These are phyloP conservation scores for Pinna nobilis DNA, from an alignment of 1,140 invertebrate genomes.

Conservation along the genomic window DNA sequence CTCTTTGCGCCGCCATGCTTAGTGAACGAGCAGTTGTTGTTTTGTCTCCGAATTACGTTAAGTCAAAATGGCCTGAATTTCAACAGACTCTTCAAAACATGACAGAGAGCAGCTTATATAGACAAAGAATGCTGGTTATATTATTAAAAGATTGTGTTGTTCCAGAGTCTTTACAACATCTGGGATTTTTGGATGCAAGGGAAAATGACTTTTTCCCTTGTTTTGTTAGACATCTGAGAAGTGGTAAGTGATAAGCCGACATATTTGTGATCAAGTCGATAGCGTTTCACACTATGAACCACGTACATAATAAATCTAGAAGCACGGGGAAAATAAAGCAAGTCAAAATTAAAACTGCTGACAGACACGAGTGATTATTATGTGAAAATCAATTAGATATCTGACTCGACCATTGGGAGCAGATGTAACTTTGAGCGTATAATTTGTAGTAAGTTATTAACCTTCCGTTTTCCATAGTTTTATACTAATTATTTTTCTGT, in stretches of 20 bases:
- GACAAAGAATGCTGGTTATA: slow-evolving; percentile 65
- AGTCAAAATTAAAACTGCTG: no score
- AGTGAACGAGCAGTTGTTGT: slow-evolving; percentile 67
- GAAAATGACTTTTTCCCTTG: slow-evolving; percentile 61
- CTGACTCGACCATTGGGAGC: no score
- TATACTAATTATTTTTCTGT: no score
- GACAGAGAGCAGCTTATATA: slow-evolving; percentile 59
- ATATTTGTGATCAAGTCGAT: no score
- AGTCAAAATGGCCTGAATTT: slow-evolving; percentile 59
- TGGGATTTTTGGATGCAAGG: slow-evolving; percentile 56
- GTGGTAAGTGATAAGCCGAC: slow-evolving; percentile 62
- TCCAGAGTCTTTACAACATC: slow-evolving; percentile 60
- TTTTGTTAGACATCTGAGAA: slow-evolving; percentile 54
- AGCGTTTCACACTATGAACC: no score
- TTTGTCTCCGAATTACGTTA: slow-evolving; percentile 58
- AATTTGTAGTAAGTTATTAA: no score
- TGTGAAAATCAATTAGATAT: no score
- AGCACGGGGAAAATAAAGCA: no score
- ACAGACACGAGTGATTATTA: no score
- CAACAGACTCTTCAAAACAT: slow-evolving; percentile 64
- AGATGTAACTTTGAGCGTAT: no score
- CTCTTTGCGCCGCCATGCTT: slow-evolving; percentile 68
- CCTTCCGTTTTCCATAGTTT: no score
- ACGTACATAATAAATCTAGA: no score
- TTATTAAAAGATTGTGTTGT: slow-evolving; percentile 63